Percentiles rank a stretch among this genome's conserved stretches.
These are phyloP conservation scores for Hypselothyrea guttata DNA, from an alignment of 2,888 invertebrate species.

Conservation along the genomic window DNA sequence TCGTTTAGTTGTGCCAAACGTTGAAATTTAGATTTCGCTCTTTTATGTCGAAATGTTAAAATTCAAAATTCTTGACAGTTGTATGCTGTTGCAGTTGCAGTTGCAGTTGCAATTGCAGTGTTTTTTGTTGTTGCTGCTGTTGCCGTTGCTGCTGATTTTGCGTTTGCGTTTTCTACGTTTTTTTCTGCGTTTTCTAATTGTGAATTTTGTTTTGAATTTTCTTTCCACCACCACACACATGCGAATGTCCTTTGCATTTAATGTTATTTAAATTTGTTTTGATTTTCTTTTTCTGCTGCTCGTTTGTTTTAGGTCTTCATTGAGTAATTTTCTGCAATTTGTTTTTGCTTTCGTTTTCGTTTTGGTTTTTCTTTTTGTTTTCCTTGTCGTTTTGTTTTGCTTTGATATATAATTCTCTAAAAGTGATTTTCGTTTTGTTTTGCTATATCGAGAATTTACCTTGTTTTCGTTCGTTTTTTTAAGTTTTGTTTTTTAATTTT, in stretches of 20 bases:
- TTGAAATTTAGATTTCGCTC: constrained; percentile 78
- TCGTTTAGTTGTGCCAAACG: constrained; percentile 74
- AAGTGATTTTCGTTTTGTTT: constrained; percentile 47
- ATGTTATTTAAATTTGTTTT: constrained; percentile 71
- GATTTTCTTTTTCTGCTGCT: constrained; percentile 38
- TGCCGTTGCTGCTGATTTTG: constrained; percentile 63
- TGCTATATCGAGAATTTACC: constrained; percentile 45
- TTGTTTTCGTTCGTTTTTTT: constrained; percentile 35
- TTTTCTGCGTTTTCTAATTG: constrained; percentile 81
- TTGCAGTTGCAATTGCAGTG: constrained; percentile 30
- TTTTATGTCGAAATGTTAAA: constrained; percentile 69
- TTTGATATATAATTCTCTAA: constrained; percentile 59
- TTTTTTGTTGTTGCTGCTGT: constrained; percentile 27
- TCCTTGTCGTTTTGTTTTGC: constrained; percentile 35
- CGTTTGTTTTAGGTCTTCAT: constrained; percentile 25
- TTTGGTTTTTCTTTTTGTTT: constrained; percentile 30
- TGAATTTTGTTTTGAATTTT: constrained; percentile 81
- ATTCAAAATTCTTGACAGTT: constrained; percentile 63
- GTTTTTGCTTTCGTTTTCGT: constrained; percentile 18
- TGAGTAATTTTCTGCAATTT: constrained; percentile 24
- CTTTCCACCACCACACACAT: constrained; percentile 82
- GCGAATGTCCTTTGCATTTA: constrained; percentile 82
- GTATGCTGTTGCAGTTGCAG: constrained; percentile 31
- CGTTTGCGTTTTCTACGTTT: constrained; percentile 80
- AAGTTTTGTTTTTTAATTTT: constrained; percentile 32